phyloP scores from a whole-genome alignment of 1,140 invertebrate genomes.

The Drosophila sechellia region DNA sequence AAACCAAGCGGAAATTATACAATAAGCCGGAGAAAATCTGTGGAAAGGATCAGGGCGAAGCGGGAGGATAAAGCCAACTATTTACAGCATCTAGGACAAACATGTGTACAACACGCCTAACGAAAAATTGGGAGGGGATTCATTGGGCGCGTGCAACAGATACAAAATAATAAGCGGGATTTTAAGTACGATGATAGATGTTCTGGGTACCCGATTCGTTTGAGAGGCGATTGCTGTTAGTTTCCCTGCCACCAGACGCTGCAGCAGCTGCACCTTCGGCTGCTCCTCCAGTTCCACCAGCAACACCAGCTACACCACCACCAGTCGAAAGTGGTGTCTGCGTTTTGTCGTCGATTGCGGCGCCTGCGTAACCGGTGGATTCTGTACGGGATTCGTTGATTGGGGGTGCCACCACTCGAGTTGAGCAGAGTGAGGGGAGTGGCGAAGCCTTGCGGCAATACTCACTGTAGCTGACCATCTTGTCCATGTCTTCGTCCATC shows the following conservation, averaged over 20 bases:
- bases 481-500: conserved; percentile 58
- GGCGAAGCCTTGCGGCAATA: conserved; percentile 17
- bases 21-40: background rate
- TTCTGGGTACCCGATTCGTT: conserved; percentile 80
- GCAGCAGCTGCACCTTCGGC: background rate
- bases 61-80: background rate
- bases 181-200: conserved; percentile 2
- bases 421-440: conserved; percentile 11
- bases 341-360: conserved; percentile 7
- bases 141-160: background rate
- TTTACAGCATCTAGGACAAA: background rate
- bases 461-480: conserved; percentile 70
- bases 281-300: conserved; percentile 10
- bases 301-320: background rate
- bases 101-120: background rate
- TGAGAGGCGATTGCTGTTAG: conserved; percentile 80
- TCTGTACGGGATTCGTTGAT: conserved; percentile 8
- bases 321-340: conserved; percentile 1
- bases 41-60: no score
- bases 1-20: conserved; percentile 1
- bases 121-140: background rate
- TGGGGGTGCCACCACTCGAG: conserved; percentile 24
- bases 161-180: background rate
- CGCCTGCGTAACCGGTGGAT: conserved; percentile 3
- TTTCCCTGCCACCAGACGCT: conserved; percentile 27